Conservation (phyloP, 2,113 vertebrate genomes). For the Pedetes capensis region DNA sequence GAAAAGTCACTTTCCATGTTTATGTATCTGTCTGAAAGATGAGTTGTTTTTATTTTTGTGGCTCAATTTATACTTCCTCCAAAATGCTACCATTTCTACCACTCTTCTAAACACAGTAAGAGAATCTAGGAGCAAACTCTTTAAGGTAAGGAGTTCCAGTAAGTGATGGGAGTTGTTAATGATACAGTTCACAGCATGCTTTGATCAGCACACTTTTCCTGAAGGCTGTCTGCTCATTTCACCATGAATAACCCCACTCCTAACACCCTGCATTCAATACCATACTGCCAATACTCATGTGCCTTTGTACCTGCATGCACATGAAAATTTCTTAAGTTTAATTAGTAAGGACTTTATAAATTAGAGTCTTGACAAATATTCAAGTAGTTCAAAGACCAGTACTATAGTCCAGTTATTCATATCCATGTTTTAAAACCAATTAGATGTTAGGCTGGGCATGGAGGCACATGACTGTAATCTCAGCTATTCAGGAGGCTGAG, state of each 20-base stretch:
- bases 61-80: neutral
- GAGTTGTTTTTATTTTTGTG: neutral
- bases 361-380: constrained; percentile 1
- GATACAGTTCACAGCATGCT: neutral
- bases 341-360: constrained; percentile 8
- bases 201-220: neutral
- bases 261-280: neutral
- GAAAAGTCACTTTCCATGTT: constrained; percentile 26
- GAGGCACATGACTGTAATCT: too few species aligned
- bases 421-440: constrained; percentile 17
- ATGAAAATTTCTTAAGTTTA: neutral
- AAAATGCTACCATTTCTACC: neutral
- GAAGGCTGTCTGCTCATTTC: neutral
- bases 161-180: neutral
- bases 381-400: neutral
- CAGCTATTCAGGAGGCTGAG: too few species aligned
- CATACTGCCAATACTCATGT: neutral
- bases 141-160: neutral
- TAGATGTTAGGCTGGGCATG: too few species aligned
- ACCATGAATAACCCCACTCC: neutral
- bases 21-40: neutral
- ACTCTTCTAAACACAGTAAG: neutral
- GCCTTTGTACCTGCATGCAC: neutral
- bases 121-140: neutral
- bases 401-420: neutral